A percentile compares a stretch with the other conserved stretches of the same genome.
These are phyloP conservation scores for Thelaira solivaga DNA, from an alignment of 2,888 invertebrate species.

Conservation along the genomic window DNA sequence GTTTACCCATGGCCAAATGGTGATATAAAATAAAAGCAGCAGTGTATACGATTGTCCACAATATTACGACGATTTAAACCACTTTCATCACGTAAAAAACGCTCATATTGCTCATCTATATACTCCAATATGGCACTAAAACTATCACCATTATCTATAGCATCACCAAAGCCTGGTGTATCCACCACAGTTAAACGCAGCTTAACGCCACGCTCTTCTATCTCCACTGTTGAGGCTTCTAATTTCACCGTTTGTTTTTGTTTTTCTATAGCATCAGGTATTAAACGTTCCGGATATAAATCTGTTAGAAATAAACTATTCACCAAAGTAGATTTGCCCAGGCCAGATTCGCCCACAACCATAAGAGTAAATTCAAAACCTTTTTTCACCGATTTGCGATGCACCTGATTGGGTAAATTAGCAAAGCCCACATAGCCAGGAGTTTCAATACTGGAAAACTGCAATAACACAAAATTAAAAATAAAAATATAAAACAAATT, in stretches of 20 bases:
- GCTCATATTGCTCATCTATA: slow-evolving; percentile 97
- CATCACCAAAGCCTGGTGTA: slow-evolving; percentile 97
- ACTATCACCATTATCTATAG: slow-evolving; percentile 95
- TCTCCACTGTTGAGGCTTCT: slow-evolving; percentile 97
- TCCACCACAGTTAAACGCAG: slow-evolving; percentile 95
- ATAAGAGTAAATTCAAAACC: slow-evolving; percentile 98
- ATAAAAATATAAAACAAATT: not conserved
- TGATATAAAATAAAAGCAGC: slow-evolving; percentile 98
- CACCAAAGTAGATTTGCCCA: slow-evolving; percentile 96
- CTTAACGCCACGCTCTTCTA: slow-evolving; percentile 96
- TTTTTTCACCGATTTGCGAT: slow-evolving; percentile 97
- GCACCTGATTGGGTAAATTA: slow-evolving; percentile 97
- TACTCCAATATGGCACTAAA: slow-evolving; percentile 95
- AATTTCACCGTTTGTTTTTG: slow-evolving; percentile 94
- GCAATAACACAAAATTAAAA: slow-evolving; percentile 67
- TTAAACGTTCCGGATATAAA: slow-evolving; percentile 93
- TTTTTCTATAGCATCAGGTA: slow-evolving; percentile 93
- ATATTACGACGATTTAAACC: slow-evolving; percentile 97
- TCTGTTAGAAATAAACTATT: slow-evolving; percentile 97
- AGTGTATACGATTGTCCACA: slow-evolving; percentile 97
- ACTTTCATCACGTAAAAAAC: slow-evolving; percentile 93
- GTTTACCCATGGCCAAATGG: slow-evolving; percentile 97
- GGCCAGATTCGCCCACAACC: slow-evolving; percentile 94
- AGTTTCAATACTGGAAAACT: slow-evolving; percentile 91
- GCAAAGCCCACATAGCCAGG: slow-evolving; percentile 88